A percentile compares a stretch with the other conserved stretches of the same genome.
These are phyloP conservation scores for Pelagia noctiluca DNA, from an alignment of 30 jellyfish, hydroid and myxozoan species.

Conservation along the genomic window DNA sequence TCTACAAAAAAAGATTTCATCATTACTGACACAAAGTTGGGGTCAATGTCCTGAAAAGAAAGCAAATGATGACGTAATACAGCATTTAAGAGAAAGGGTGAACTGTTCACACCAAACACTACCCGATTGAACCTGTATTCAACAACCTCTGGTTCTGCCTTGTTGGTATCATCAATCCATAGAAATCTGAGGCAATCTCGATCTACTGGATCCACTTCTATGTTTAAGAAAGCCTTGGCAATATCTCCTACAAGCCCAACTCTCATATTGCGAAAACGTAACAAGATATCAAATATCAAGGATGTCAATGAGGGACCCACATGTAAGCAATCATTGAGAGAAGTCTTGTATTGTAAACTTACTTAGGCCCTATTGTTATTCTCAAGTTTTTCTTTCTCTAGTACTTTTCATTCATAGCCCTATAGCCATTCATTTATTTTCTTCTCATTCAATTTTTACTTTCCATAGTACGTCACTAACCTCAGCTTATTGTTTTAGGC, in stretches of 20 bases:
- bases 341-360: too few relatives aligned
- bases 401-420: too few relatives aligned
- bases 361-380: too few relatives aligned
- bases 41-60: background rate
- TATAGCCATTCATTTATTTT: too few relatives aligned
- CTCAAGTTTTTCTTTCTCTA: too few relatives aligned
- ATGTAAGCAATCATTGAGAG: conserved; percentile 25
- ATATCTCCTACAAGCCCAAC: conserved; percentile 43
- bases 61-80: conserved; percentile 3
- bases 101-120: conserved; percentile 24
- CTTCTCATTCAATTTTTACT: too few relatives aligned
- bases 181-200: conserved; percentile 39
- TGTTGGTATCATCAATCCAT: conserved; percentile 18
- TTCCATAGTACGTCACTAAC: too few relatives aligned
- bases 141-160: conserved; percentile 2
- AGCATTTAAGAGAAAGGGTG: conserved; percentile 38
- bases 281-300: conserved; percentile 12
- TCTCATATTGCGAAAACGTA: background rate
- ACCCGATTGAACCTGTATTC: conserved; percentile 15
- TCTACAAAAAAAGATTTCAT: conserved; percentile 27
- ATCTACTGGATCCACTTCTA: conserved; percentile 15
- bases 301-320: conserved; percentile 10
- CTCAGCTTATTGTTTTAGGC: too few relatives aligned
- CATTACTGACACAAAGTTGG: background rate
- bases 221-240: conserved; percentile 31